Conservation (phyloP, 2,113 vertebrate genomes). For the Oreochromis tanganicae region DNA sequence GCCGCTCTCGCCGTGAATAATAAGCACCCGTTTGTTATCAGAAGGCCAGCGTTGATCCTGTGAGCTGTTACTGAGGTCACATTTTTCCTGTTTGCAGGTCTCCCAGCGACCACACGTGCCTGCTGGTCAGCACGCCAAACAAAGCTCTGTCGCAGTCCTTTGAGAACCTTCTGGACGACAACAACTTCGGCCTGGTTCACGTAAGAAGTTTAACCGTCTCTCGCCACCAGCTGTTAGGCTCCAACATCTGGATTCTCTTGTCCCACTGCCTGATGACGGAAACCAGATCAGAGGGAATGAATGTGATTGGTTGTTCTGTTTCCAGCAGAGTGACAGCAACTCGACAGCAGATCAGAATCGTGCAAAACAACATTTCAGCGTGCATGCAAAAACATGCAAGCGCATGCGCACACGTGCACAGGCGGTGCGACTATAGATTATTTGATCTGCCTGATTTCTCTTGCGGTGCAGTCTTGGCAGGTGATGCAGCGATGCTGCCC, state of each 20-base stretch:
- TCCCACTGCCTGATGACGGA: neutral
- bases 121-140: constrained; percentile 83
- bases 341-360: neutral
- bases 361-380: neutral
- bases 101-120: constrained; percentile 75
- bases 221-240: neutral
- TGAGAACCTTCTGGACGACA: constrained; percentile 94
- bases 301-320: neutral
- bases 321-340: neutral
- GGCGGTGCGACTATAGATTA: neutral
- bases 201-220: constrained; percentile 64
- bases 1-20: neutral
- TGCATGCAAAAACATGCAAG: fast-evolving
- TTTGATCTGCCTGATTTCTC: neutral
- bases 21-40: neutral
- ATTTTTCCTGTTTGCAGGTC: constrained; percentile 65
- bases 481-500: neutral
- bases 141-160: constrained; percentile 93
- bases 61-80: neutral
- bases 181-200: constrained; percentile 83
- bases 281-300: neutral
- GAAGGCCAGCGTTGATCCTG: neutral
- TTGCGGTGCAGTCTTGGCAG: neutral
- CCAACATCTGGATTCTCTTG: neutral
- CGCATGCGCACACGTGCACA: fast-evolving